Percentiles rank a stretch among this genome's conserved stretches.
Evolutionary conservation across 2,113 vertebrate genomes (phyloP).

Genomic region (Seriola aureovittata): DNA sequence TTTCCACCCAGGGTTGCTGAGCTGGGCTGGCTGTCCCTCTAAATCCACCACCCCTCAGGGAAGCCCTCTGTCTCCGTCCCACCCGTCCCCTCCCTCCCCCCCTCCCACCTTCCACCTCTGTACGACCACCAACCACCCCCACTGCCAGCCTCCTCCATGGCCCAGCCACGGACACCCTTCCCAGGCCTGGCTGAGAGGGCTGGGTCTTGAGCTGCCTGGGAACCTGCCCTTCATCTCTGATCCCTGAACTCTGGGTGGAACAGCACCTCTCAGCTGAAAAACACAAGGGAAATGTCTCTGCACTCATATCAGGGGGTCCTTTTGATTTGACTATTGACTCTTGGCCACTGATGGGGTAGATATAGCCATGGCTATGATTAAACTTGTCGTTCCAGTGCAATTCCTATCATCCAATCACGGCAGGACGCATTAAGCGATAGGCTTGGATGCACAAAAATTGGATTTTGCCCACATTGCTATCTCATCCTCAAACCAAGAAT

Average conservation of each 20-base stretch:
- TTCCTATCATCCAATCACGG: slow-evolving; percentile 68
- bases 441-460: slow-evolving; percentile 80
- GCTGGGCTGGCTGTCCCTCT: slow-evolving; percentile 80
- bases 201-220: slow-evolving; percentile 39
- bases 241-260: slow-evolving; percentile 53
- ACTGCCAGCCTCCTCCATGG: slow-evolving; percentile 67
- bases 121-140: slow-evolving; percentile 74
- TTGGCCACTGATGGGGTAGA: slow-evolving; percentile 69
- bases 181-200: slow-evolving; percentile 58
- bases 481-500: slow-evolving; percentile 65
- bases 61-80: slow-evolving; percentile 75
- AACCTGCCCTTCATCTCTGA: slow-evolving; percentile 55
- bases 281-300: slow-evolving; percentile 75
- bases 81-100: background rate
- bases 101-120: slow-evolving; percentile 66
- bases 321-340: slow-evolving; percentile 76
- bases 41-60: slow-evolving; percentile 84
- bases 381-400: slow-evolving; percentile 73
- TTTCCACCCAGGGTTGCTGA: slow-evolving; percentile 65
- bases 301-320: slow-evolving; percentile 73
- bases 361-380: slow-evolving; percentile 72
- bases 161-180: slow-evolving; percentile 62
- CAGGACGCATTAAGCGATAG: slow-evolving; percentile 68
- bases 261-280: slow-evolving; percentile 67
- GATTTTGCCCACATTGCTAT: slow-evolving; percentile 74